Evolutionary conservation across 2,797 vertebrate species (phyloP).

Genomic region (Peromyscus eremicus): DNA sequence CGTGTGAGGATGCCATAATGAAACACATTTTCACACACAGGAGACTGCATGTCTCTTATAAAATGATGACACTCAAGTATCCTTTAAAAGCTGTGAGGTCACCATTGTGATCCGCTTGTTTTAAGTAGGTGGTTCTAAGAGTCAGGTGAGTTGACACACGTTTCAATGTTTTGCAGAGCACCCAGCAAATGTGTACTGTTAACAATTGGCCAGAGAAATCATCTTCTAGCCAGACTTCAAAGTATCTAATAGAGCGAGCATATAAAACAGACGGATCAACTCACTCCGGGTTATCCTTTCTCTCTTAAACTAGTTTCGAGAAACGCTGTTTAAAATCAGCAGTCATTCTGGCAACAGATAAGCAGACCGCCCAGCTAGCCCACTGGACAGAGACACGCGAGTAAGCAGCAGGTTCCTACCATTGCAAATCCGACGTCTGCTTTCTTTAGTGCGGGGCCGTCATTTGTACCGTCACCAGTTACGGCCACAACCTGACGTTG

Average conservation of each 20-base stretch:
- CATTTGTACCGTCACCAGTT: slow-evolving; percentile 98
- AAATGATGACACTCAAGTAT: slow-evolving; percentile 46
- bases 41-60: neutral
- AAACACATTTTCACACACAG: neutral
- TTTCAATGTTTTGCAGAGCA: slow-evolving; percentile 6
- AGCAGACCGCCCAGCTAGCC: neutral
- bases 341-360: slow-evolving; percentile 23
- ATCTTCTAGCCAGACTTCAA: slow-evolving; percentile 52
- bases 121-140: neutral
- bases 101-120: neutral
- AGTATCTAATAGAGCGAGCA: slow-evolving; percentile 2
- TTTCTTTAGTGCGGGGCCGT: slow-evolving; percentile 99
- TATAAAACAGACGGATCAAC: slow-evolving; percentile 44
- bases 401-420: slow-evolving; percentile 88
- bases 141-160: neutral
- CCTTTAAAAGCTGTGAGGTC: neutral
- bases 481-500: slow-evolving; percentile 99
- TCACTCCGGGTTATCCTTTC: slow-evolving; percentile 4
- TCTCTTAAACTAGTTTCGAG: slow-evolving; percentile 52
- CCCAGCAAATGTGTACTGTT: neutral
- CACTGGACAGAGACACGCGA: neutral
- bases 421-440: slow-evolving; percentile 99
- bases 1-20: neutral
- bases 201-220: neutral
- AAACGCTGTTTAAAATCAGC: slow-evolving; percentile 39